Percentiles rank a stretch among this genome's conserved stretches.
Evolutionary conservation across 2,888 invertebrate genomes (phyloP).

Genomic region (Napeogenes sylphis): DNA sequence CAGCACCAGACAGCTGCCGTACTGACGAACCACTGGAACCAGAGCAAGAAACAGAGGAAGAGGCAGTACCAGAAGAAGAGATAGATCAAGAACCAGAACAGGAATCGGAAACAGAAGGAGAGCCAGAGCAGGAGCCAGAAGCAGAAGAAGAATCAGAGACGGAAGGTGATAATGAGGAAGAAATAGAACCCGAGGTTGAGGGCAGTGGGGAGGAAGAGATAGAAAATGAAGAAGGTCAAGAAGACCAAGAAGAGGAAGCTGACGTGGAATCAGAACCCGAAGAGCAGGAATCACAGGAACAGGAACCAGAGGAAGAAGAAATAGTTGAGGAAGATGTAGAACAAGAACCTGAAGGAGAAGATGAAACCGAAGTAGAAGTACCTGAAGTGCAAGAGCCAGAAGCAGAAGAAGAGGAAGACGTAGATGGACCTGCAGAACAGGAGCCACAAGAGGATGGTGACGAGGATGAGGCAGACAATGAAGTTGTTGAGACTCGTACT

Average conservation of each 20-base stretch:
- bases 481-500: neutral
- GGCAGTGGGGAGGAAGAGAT: conserved; percentile 8
- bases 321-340: conserved; percentile 17
- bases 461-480: neutral
- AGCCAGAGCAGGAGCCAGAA: conserved; percentile 51
- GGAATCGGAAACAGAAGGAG: conserved; percentile 44
- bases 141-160: conserved; percentile 38
- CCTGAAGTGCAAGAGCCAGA: neutral
- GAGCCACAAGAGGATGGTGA: conserved; percentile 5
- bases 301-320: conserved; percentile 31
- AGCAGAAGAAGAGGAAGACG: conserved; percentile 1
- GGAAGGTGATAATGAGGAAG: conserved; percentile 35
- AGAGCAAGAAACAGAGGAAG: conserved; percentile 51
- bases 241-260: conserved; percentile 14
- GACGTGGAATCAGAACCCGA: conserved; percentile 22
- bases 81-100: conserved; percentile 49
- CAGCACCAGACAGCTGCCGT: conserved; percentile 48
- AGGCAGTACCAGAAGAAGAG: conserved; percentile 54
- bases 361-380: conserved; percentile 10
- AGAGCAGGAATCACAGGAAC: conserved; percentile 17
- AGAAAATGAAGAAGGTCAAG: conserved; percentile 12
- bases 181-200: conserved; percentile 36
- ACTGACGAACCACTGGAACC: conserved; percentile 56
- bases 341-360: conserved; percentile 13
- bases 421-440: neutral